Evolutionary conservation across 2,888 invertebrate species (phyloP).

Genomic region (Sarcophaga rosellei): DNA sequence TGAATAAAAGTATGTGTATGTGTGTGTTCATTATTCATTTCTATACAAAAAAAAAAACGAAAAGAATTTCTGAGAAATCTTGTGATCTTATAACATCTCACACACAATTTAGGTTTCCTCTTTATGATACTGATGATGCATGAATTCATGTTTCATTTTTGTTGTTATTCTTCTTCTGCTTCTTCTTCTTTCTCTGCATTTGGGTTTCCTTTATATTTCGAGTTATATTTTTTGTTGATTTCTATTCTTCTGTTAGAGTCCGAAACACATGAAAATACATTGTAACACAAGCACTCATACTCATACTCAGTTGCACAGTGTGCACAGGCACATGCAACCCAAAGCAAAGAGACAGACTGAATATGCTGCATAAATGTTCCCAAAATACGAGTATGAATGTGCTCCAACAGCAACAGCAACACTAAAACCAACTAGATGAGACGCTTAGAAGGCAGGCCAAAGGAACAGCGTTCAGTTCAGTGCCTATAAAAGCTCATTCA

Average conservation of each 20-base stretch:
- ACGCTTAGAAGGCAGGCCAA: background rate
- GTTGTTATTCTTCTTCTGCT: background rate
- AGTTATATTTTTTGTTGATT: constrained; percentile 7
- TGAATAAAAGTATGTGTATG: constrained; percentile 24
- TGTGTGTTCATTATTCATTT: constrained; percentile 68
- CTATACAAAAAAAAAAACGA: constrained; percentile 70
- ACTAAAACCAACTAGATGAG: background rate
- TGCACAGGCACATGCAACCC: constrained; percentile 10
- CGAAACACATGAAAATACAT: constrained; percentile 33
- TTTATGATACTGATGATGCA: constrained; percentile 64
- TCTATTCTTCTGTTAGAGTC: constrained; percentile 20
- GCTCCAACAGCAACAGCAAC: constrained; percentile 3
- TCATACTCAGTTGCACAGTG: background rate
- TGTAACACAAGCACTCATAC: background rate
- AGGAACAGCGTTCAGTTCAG: background rate
- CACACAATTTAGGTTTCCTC: constrained; percentile 69
- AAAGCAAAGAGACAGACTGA: background rate
- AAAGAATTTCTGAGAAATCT: constrained; percentile 62
- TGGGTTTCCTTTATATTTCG: constrained; percentile 10
- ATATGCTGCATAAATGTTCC: constrained; percentile 47
- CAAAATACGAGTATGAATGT: constrained; percentile 46
- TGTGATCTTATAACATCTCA: constrained; percentile 69
- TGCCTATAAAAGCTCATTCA: constrained; percentile 58
- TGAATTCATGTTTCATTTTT: constrained; percentile 56
- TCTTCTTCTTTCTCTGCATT: constrained; percentile 30